Evolutionary conservation across 53 echinoderm and acorn worm genomes (phyloP), one percentile per base, ranked within the genome.

Genomic region (Mesocentrotus franciscanus): DNA sequence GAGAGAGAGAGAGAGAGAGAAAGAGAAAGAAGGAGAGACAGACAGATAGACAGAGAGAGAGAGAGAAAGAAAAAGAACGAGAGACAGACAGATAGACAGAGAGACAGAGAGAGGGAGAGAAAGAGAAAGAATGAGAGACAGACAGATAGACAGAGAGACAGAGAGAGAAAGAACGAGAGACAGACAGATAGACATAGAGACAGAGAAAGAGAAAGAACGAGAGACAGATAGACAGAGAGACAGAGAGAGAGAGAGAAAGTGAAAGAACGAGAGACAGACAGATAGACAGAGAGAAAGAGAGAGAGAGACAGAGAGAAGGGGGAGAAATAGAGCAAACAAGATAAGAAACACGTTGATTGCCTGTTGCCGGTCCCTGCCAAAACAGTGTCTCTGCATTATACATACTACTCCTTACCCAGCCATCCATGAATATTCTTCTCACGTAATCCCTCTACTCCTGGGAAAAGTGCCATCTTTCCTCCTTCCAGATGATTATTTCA

Each of bases 361-460:
- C 91, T 91, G 91, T 91, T 92, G 92, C 92, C 22, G 15, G 27
- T 39, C 92, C 92, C 7, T 56, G 57, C 56, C 56, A 8, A 64
- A 92, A 72, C 91, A 91, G 62, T 91, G 13, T 49, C 34, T 87
- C 91, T 90, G 29, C n/a, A 91, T 64, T 64, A 91, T 64, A 27
- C 81, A 39, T 42, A 10, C 81, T 17, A 18, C 35, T n/a, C 57
- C 72, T 71, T 26, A 27, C 1, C 20, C 71, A 24, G 10, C 92
- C 15, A 61, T n/a, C 92, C 72, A 71, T 92, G 92, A 92, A 92
- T 92, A 92, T 92, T 92, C 92, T 27, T n/a, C 12, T 55, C 92
- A 92, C 92, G 92, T 92, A 92, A 74, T 71, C 91, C 74, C 49
- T 56, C 74, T 34, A 8, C 92, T 75, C 92, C 55, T 17, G 71